Evolutionary conservation across 2,113 vertebrate species (phyloP), one percentile per base, ranked within the genome.

Genomic region (Atractosteus spatula): DNA sequence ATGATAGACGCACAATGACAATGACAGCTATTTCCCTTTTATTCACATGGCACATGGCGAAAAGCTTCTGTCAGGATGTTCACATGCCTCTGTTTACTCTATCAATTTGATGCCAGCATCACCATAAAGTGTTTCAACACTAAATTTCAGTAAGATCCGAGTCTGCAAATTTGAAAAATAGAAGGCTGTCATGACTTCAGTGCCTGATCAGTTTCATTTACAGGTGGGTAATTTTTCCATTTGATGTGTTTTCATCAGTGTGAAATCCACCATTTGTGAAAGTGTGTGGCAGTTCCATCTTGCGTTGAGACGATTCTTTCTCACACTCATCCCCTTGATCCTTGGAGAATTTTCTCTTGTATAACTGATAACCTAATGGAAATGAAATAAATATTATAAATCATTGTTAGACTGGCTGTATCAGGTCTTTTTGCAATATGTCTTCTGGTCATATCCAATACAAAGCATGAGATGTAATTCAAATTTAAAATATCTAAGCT

Each of bases 221-320:
- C 55, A 90, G 66, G 8, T 74, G 56, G n/a, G 84, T 87, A 69
- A 75, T 67, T 51, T 74, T 81, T 5, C 12, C 55, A 29, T 84
- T 89, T 47, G 63, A 66, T 7, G 47, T 47, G 4, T 84, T 85
- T 57, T 88, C 82, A 8, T 93, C 83, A 3, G 55, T 1, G 45
- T 90, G 76, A 78, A 94, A 94, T 71, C 83, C 92, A 13, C 55
- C 75, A 56, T 97, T 97, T 45, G 74, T 81, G 74, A 85, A 59
- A n/a, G 42, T 62, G 8, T 16, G 42, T 0, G 74, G 73, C 45
- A 85, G 51, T 0, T 13, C 78, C 0, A 82, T 10, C 56, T 80
- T 89, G 3, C 8, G 13, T 3, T 69, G 51, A 0, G 65, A 73
- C 0, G 42, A 59, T 0, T 76, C 79, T n/a, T 41, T 71, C 4